A percentile compares a stretch with the other conserved stretches of the same genome.
Evolutionary conservation across 2,888 invertebrate genomes (phyloP).

Genomic region (Troides aeacus): DNA sequence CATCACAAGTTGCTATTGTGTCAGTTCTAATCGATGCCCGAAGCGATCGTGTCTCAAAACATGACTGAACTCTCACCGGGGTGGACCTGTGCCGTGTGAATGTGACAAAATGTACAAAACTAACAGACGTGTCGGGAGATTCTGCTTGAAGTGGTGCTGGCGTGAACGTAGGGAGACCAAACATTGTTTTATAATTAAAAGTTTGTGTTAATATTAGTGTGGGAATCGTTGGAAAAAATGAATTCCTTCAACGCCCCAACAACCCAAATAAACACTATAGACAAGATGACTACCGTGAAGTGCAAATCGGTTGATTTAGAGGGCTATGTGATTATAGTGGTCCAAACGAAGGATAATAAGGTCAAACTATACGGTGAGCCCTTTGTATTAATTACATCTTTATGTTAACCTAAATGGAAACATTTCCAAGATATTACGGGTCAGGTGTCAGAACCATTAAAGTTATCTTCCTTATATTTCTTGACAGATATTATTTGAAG

Average conservation of each 20-base stretch:
- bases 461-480: no score
- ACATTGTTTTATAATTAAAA: background rate
- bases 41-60: constrained; percentile 39
- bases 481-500: no score
- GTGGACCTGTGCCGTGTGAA: constrained; percentile 56
- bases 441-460: no score
- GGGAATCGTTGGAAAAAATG: constrained; percentile 53
- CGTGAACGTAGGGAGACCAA: constrained; percentile 63
- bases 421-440: background rate
- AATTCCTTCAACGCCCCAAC: constrained; percentile 75
- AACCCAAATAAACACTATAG: constrained; percentile 72
- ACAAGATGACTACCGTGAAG: constrained; percentile 75
- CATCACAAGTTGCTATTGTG: constrained; percentile 20
- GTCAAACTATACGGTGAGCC: constrained; percentile 93
- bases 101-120: constrained; percentile 58
- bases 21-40: constrained; percentile 20
- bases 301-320: constrained; percentile 90
- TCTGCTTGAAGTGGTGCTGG: constrained; percentile 74
- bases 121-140: constrained; percentile 53
- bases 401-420: background rate
- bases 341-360: constrained; percentile 96
- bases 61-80: constrained; percentile 68
- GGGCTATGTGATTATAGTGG: constrained; percentile 96
- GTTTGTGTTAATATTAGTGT: constrained; percentile 38
- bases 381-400: background rate